Evolutionary conservation across 1,140 invertebrate genomes (phyloP).

Genomic region (Pygmarrhopalites habei): DNA sequence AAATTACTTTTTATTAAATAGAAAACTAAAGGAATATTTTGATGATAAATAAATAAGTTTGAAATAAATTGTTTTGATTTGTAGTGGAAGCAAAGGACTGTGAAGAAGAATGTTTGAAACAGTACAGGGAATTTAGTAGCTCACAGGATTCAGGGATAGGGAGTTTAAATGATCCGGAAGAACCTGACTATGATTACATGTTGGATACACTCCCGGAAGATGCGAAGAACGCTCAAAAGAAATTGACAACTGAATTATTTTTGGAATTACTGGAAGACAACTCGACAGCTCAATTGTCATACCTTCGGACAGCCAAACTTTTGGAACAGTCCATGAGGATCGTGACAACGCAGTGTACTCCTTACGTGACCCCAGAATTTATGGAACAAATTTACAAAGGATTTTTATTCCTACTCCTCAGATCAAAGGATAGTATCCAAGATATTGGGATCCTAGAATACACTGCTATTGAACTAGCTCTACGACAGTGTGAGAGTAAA

Average conservation of each 20-base stretch:
- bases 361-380: conserved; percentile 2
- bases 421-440: not conserved
- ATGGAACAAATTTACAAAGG: conserved; percentile 6
- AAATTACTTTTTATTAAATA: not conserved
- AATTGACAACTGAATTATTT: not conserved
- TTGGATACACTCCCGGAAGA: not conserved
- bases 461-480: not conserved
- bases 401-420: not conserved
- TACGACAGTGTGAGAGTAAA: not conserved
- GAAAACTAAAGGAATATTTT: not conserved
- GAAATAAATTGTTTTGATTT: not conserved
- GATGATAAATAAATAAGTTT: too few species aligned
- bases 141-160: not conserved
- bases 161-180: not conserved
- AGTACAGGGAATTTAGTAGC: not conserved
- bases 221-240: not conserved
- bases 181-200: not conserved
- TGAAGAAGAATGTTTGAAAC: not conserved
- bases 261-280: not conserved
- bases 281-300: not conserved
- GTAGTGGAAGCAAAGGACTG: not conserved
- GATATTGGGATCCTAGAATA: not conserved
- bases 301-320: not conserved
- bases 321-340: not conserved
- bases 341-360: not conserved